phyloP scores from a whole-genome alignment of 92 coral and sea anemone species.

The Bergia sp. region DNA sequence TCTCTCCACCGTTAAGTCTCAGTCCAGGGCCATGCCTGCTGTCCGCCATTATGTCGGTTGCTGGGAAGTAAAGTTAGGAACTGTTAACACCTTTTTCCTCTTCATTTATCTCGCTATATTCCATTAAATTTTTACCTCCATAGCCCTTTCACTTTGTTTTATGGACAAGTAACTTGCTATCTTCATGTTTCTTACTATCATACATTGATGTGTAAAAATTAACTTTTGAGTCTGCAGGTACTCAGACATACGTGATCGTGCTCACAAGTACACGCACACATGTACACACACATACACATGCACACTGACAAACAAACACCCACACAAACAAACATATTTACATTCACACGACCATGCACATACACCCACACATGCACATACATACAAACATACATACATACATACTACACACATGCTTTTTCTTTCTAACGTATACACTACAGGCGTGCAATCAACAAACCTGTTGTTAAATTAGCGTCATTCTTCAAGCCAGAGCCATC shows the following conservation, averaged over 20 bases:
- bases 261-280: too few relatives aligned
- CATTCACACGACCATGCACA: too few relatives aligned
- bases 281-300: too few relatives aligned
- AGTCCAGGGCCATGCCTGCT: constrained; percentile 83
- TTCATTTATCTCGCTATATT: not conserved
- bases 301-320: too few relatives aligned
- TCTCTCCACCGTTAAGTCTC: constrained; percentile 77
- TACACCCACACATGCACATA: not conserved
- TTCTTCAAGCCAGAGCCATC: constrained; percentile 91
- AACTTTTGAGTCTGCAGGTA: too few relatives aligned
- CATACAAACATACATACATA: not conserved
- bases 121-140: not conserved
- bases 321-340: too few relatives aligned
- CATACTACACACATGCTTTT: not conserved
- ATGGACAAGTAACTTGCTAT: too few relatives aligned
- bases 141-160: too few relatives aligned
- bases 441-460: constrained; percentile 37
- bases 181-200: too few relatives aligned
- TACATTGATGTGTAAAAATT: too few relatives aligned
- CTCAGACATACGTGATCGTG: too few relatives aligned
- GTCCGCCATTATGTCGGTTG: constrained; percentile 59
- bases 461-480: constrained; percentile 77
- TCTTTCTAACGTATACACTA: not conserved
- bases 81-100: not conserved
- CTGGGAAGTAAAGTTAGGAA: constrained; percentile 30